Evolutionary conservation across 2,113 vertebrate genomes (phyloP).

Genomic region (Malurus cyaneus): DNA sequence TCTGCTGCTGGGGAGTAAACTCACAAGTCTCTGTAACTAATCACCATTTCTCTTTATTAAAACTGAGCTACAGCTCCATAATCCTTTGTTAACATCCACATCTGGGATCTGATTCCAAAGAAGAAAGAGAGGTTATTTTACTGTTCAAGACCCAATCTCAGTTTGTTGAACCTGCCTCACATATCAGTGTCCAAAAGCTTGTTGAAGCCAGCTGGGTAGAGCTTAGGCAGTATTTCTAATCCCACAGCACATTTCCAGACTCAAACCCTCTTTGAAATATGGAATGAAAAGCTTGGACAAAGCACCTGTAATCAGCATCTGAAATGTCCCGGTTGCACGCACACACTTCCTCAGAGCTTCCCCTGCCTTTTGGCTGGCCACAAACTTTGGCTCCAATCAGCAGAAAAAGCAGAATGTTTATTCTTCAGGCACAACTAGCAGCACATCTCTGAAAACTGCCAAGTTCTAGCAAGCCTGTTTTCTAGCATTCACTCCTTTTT

Average conservation of each 20-base stretch:
- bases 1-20: background rate
- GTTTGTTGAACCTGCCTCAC: background rate
- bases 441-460: background rate
- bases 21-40: slow-evolving; percentile 2
- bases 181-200: background rate
- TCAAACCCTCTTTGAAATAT: background rate
- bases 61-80: background rate
- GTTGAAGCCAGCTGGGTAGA: background rate
- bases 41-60: background rate
- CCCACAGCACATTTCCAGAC: background rate
- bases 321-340: background rate
- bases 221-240: background rate
- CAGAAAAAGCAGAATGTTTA: background rate
- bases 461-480: background rate
- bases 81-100: background rate
- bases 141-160: background rate
- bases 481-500: background rate
- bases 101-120: background rate
- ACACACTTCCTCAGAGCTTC: background rate
- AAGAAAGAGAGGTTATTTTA: background rate
- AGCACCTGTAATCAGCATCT: background rate
- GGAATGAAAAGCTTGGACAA: background rate
- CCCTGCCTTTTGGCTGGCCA: background rate
- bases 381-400: background rate
- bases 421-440: background rate